Conservation (phyloP, 1,140 invertebrate species). For the Psilanteris sp. region DNA sequence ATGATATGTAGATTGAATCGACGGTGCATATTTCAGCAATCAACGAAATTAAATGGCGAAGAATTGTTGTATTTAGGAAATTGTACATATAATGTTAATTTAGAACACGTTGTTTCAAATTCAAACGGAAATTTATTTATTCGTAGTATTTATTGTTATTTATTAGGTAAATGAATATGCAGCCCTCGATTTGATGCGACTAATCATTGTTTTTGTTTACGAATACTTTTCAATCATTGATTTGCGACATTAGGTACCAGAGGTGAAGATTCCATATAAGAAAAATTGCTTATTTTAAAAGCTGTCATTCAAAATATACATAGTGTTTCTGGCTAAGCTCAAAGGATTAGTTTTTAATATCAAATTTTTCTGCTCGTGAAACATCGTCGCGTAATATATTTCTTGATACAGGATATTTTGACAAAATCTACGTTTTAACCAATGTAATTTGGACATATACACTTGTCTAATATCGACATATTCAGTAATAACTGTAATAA, state of each 20-base stretch:
- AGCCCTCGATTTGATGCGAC: slow-evolving; percentile 20
- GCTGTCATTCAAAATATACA: slow-evolving; percentile 10
- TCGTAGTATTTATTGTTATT: slow-evolving; percentile 44
- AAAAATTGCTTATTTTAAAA: slow-evolving; percentile 27
- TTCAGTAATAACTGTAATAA: slow-evolving; percentile 61
- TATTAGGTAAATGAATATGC: slow-evolving; percentile 25
- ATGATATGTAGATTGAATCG: slow-evolving; percentile 25
- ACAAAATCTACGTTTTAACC: slow-evolving; percentile 53
- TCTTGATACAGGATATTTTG: slow-evolving; percentile 60
- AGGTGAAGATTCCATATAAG: neutral
- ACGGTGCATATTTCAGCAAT: slow-evolving; percentile 14
- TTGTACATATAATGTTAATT: slow-evolving; percentile 23
- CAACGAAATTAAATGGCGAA: neutral
- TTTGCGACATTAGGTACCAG: neutral
- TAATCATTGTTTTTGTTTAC: slow-evolving; percentile 16
- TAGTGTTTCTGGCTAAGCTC: slow-evolving; percentile 28
- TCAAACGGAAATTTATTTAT: slow-evolving; percentile 31
- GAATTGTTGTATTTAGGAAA: neutral
- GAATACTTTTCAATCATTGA: no score
- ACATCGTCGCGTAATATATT: slow-evolving; percentile 57
- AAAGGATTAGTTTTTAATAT: slow-evolving; percentile 54
- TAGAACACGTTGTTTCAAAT: neutral
- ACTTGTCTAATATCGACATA: slow-evolving; percentile 58
- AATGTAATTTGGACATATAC: slow-evolving; percentile 58
- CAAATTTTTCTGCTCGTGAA: slow-evolving; percentile 45